A percentile compares a stretch with the other conserved stretches of the same genome.
Evolutionary conservation across 1,140 invertebrate genomes (phyloP).

Genomic region (Tribolium madens): DNA sequence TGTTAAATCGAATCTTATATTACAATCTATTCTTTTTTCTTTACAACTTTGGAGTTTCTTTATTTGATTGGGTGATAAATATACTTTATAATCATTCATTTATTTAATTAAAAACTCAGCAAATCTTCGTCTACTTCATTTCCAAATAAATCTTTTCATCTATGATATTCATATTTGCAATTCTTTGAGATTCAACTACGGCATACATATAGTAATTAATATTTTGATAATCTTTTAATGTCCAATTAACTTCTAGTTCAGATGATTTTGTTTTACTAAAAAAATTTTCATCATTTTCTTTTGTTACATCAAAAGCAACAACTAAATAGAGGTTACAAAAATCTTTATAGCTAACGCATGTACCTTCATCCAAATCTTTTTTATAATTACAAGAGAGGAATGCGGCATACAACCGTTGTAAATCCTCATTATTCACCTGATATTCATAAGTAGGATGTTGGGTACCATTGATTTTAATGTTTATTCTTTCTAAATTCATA

Average conservation of each 20-base stretch:
- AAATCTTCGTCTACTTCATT: slow-evolving; percentile 35
- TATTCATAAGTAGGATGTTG: slow-evolving; percentile 23
- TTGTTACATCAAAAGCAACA: slow-evolving; percentile 44
- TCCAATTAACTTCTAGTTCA: slow-evolving; percentile 45
- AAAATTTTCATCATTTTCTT: slow-evolving; percentile 45
- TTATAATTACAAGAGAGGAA: slow-evolving; percentile 41
- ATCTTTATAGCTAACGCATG: slow-evolving; percentile 45
- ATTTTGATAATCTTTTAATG: slow-evolving; percentile 41
- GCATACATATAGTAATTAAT: slow-evolving; percentile 28
- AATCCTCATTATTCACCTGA: slow-evolving; percentile 32
- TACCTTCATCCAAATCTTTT: slow-evolving; percentile 47
- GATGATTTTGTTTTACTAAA: slow-evolving; percentile 45
- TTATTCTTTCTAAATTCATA: slow-evolving; percentile 42
- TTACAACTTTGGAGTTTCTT: slow-evolving; percentile 33
- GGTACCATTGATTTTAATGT: slow-evolving; percentile 33
- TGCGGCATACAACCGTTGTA: slow-evolving; percentile 31
- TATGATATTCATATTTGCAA: slow-evolving; percentile 44
- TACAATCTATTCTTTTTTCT: slow-evolving; percentile 30
- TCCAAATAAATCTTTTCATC: slow-evolving; percentile 39
- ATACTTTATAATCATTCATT: slow-evolving; percentile 43
- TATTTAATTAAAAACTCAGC: slow-evolving; percentile 46
- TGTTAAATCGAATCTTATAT: slow-evolving; percentile 38
- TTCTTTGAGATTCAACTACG: slow-evolving; percentile 36
- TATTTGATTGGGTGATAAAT: slow-evolving; percentile 43
- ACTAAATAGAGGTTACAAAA: slow-evolving; percentile 40